These are phyloP conservation scores for Montipora cactus DNA, from an alignment of 64 coral and sea anemone genomes.

Conservation along the genomic window DNA sequence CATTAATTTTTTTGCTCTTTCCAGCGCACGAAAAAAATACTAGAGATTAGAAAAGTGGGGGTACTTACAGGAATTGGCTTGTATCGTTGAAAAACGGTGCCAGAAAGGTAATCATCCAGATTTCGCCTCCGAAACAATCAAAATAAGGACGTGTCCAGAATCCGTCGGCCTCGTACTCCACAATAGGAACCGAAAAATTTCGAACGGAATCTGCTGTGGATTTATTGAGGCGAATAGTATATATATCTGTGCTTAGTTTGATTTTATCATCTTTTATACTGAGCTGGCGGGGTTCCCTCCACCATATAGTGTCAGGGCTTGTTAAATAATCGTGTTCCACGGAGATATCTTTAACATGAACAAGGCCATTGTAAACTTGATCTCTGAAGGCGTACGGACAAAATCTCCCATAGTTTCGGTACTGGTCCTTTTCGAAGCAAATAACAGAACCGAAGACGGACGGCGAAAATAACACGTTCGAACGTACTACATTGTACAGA, in stretches of 20 bases:
- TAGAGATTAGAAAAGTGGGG: background rate
- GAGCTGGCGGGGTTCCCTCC: conserved; percentile 34
- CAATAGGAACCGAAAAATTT: conserved; percentile 22
- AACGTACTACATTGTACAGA: conserved; percentile 69
- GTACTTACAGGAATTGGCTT: conserved; percentile 69
- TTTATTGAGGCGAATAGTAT: conserved; percentile 43
- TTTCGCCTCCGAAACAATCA: conserved; percentile 73
- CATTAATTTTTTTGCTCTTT: background rate
- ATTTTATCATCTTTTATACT: background rate
- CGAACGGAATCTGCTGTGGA: background rate
- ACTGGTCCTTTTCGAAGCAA: conserved; percentile 71
- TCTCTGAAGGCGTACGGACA: conserved; percentile 71
- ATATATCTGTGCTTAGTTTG: conserved; percentile 37
- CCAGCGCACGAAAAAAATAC: background rate
- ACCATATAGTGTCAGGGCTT: conserved; percentile 64
- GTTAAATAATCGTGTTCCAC: conserved; percentile 67
- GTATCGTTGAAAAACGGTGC: conserved; percentile 76
- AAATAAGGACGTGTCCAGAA: conserved; percentile 76
- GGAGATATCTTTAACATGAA: conserved; percentile 66
- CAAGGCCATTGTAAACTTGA: conserved; percentile 11
- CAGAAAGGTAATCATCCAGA: conserved; percentile 75
- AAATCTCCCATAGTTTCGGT: conserved; percentile 51
- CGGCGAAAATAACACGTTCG: conserved; percentile 71
- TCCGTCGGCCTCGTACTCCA: conserved; percentile 23
- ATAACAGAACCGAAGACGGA: conserved; percentile 66